Evolutionary conservation across 1,140 invertebrate genomes (phyloP), one percentile per base, ranked within the genome.

Genomic region (Charaxes varanes): DNA sequence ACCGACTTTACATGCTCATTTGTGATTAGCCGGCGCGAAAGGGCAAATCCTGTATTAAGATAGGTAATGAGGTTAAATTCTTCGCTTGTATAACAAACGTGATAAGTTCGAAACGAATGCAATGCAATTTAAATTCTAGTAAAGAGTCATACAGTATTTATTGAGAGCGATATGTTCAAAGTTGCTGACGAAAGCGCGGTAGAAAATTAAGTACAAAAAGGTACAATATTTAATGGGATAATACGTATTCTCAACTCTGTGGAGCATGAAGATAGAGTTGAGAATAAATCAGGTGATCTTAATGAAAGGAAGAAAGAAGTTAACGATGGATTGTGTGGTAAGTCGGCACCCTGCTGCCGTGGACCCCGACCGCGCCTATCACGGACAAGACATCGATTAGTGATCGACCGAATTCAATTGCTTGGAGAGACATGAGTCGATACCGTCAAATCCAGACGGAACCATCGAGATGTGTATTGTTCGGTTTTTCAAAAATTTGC

Each of bases 281-380:
- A 76, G 69, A 77, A 60, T 80, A 41, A 62, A 56, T 62, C 41
- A 10, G 32, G 49, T 57, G 56, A 51, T 53, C 34, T 66, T 80
- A 83, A 80, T 80, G 76, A 80, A 80, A 80, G 63, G 66, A 78
- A 73, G 74, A 79, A 82, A 78, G 73, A 79, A 83, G 79, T 76
- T 83, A 83, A 83, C 79, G 79, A 83, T 83, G 79, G 79, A 83
- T 83, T 83, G 79, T 83, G 78, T 80, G 79, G 78, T 83, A 79
- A 80, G 76, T 73, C 79, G 79, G 79, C 79, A 83, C 76, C 79
- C 79, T 80, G 79, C 76, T 78, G 79, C 76, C 73, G 76, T 46
- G 76, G 71, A 57, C 79, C 73, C 73, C 76, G 62, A 80, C 76
- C 54, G 76, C 50, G 79, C 68, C 68, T 77, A 78, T 80, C 79